A percentile compares a stretch with the other conserved stretches of the same genome.
These are phyloP conservation scores for Mellilla xanthometata DNA, from an alignment of 2,888 invertebrate genomes.

Conservation along the genomic window DNA sequence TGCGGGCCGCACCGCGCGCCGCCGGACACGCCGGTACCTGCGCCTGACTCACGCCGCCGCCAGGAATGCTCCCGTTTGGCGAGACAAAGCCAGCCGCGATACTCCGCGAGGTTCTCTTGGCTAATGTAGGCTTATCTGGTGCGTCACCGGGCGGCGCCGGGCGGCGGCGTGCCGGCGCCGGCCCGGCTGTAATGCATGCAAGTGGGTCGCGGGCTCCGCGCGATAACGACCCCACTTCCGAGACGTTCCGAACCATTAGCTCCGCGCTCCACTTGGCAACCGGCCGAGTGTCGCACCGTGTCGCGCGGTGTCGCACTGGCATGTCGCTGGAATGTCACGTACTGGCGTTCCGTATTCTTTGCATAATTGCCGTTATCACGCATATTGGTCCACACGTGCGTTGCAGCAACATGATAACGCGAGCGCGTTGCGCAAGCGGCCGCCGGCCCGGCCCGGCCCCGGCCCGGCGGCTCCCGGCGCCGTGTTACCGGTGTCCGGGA, in stretches of 20 bases:
- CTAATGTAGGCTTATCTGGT: slow-evolving; percentile 12
- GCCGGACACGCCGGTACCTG: too few species aligned
- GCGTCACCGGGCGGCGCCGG: slow-evolving; percentile 10
- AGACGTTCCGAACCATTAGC: slow-evolving; percentile 73
- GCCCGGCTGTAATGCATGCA: slow-evolving; percentile 44
- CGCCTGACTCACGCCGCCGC: too few species aligned
- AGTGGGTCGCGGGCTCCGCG: slow-evolving; percentile 48
- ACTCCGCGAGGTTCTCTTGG: slow-evolving; percentile 6
- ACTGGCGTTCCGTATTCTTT: slow-evolving; percentile 19
- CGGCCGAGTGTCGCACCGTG: slow-evolving; percentile 25
- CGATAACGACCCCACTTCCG: slow-evolving; percentile 65
- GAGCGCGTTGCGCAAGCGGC: slow-evolving; percentile 22
- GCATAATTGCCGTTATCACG: slow-evolving; percentile 28
- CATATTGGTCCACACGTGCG: slow-evolving; percentile 26
- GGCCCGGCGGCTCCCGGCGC: neutral
- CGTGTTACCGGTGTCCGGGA: neutral
- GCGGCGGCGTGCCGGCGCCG: slow-evolving; percentile 2
- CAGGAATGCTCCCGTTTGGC: neutral
- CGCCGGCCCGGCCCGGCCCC: slow-evolving; percentile 1
- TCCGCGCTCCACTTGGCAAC: slow-evolving; percentile 49
- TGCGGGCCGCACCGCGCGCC: neutral
- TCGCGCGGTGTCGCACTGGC: slow-evolving; percentile 1
- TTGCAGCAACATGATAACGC: slow-evolving; percentile 18
- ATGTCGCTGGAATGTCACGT: slow-evolving; percentile 9
- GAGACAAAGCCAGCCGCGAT: slow-evolving; percentile 13